Conservation (phyloP, 2,888 invertebrate genomes). For the Laspeyria flexula region DNA sequence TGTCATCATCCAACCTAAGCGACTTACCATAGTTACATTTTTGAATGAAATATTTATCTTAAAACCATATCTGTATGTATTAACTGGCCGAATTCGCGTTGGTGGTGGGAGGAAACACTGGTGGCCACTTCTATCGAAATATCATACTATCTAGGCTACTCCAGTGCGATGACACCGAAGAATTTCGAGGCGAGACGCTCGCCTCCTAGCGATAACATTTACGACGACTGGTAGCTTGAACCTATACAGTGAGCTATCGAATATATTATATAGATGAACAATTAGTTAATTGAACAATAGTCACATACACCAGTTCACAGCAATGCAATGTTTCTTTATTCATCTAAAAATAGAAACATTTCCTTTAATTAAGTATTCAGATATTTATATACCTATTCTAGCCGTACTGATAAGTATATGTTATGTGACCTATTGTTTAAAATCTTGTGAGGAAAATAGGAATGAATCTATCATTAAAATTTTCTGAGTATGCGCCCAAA, state of each 20-base stretch:
- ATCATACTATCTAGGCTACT: constrained; percentile 73
- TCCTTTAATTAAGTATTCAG: too few relatives aligned
- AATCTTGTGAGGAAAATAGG: too few relatives aligned
- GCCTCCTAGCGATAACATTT: constrained; percentile 15
- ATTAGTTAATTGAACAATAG: constrained; percentile 25
- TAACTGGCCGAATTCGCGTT: constrained; percentile 21
- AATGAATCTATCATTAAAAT: too few relatives aligned
- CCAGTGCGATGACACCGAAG: constrained; percentile 71
- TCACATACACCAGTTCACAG: neutral
- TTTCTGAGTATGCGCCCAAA: too few relatives aligned
- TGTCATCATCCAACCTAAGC: too few relatives aligned
- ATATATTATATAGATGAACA: constrained; percentile 24
- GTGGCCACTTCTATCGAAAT: constrained; percentile 63
- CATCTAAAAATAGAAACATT: neutral
- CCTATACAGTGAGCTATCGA: constrained; percentile 21
- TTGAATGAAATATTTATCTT: neutral
- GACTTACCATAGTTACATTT: too few relatives aligned
- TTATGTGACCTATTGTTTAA: too few relatives aligned
- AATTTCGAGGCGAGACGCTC: constrained; percentile 41
- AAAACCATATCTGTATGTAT: neutral
- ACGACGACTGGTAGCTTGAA: constrained; percentile 5
- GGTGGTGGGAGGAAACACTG: constrained; percentile 25
- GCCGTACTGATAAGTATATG: too few relatives aligned
- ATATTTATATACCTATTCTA: too few relatives aligned
- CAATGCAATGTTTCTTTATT: neutral